A percentile compares a stretch with the other conserved stretches of the same genome.
phyloP scores from a whole-genome alignment of 2,113 vertebrate species.

The Pituophis catenifer region DNA sequence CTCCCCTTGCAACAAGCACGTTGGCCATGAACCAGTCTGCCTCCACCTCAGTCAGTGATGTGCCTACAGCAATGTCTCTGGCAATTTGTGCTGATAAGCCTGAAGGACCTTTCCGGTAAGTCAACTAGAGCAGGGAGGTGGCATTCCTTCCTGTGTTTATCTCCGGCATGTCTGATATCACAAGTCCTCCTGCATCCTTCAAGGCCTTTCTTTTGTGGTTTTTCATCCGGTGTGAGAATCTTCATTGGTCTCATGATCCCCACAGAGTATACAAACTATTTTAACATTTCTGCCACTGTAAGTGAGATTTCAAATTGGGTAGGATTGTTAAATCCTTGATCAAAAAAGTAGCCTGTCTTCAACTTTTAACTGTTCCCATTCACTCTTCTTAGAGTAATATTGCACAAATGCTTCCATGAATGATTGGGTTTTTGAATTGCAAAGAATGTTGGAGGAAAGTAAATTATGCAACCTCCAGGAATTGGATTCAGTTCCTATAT shows the following conservation, averaged over 20 bases:
- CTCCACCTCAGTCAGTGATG: slow-evolving; percentile 62
- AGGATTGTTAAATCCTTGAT: neutral
- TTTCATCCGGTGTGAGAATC: neutral
- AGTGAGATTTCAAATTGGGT: neutral
- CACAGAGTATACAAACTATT: neutral
- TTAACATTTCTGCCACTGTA: neutral
- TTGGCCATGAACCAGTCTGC: slow-evolving; percentile 22
- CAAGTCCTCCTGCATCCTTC: neutral
- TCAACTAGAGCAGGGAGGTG: neutral
- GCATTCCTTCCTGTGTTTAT: neutral
- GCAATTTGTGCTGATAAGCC: slow-evolving; percentile 74
- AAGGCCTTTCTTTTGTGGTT: neutral
- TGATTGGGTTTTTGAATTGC: neutral
- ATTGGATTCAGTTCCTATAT: neutral
- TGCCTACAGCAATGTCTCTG: slow-evolving; percentile 69
- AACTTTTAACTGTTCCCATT: neutral
- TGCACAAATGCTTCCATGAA: neutral
- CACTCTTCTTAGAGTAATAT: neutral
- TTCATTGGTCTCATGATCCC: neutral
- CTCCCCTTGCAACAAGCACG: neutral
- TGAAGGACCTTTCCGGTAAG: slow-evolving; percentile 75
- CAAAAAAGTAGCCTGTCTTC: neutral
- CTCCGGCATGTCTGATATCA: neutral
- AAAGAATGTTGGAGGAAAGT: neutral
- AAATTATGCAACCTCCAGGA: neutral